phyloP scores from a whole-genome alignment of 2,113 vertebrate genomes.

The Ariopsis seemanni region DNA sequence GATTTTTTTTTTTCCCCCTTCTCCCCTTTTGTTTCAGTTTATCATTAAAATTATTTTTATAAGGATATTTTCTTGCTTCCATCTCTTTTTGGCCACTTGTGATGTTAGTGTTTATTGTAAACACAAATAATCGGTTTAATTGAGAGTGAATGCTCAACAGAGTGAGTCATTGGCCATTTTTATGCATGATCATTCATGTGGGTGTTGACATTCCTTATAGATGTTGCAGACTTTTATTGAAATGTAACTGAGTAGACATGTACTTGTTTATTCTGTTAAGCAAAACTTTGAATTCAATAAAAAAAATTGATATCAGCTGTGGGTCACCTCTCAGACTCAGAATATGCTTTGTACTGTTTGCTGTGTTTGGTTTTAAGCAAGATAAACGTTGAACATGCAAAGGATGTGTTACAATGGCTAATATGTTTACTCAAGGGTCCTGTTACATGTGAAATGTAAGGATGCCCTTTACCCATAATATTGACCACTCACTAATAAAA shows the following conservation, averaged over 20 bases:
- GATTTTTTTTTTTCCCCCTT: slow-evolving; percentile 63
- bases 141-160: slow-evolving; percentile 45
- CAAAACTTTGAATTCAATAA: slow-evolving; percentile 56
- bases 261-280: slow-evolving; percentile 53
- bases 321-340: background rate
- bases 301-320: slow-evolving; percentile 68
- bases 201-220: slow-evolving; percentile 93
- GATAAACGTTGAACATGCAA: background rate
- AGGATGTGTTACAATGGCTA: background rate
- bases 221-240: slow-evolving; percentile 86
- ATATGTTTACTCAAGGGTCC: background rate
- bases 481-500: slow-evolving; percentile 3
- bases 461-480: background rate
- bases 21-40: slow-evolving; percentile 75
- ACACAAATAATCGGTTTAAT: slow-evolving; percentile 40
- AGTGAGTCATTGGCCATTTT: slow-evolving; percentile 79
- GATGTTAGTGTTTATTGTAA: slow-evolving; percentile 77
- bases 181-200: slow-evolving; percentile 85
- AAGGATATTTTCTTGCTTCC: slow-evolving; percentile 81
- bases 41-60: slow-evolving; percentile 86
- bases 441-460: slow-evolving; percentile 10
- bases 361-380: background rate
- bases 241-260: slow-evolving; percentile 83
- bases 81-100: slow-evolving; percentile 72
- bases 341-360: slow-evolving; percentile 1